Evolutionary conservation across 2,797 vertebrate genomes (phyloP).

Genomic region (Halcyon leucocephala): DNA sequence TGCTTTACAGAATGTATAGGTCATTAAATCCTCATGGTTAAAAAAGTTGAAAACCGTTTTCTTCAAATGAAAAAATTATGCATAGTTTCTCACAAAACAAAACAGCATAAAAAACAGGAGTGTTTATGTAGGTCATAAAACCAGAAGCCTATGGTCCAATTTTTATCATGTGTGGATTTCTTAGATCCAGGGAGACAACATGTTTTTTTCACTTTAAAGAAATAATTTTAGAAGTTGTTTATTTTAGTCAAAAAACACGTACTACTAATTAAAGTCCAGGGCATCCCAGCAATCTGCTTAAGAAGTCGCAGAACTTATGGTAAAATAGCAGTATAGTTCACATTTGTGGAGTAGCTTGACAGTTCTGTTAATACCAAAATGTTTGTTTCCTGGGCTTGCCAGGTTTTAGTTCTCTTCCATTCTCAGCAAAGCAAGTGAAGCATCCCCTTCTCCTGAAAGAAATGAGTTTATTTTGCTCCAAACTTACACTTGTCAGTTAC

Average conservation of each 20-base stretch:
- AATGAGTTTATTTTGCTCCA: background rate
- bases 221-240: background rate
- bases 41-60: background rate
- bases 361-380: background rate
- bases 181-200: background rate
- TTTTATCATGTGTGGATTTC: background rate
- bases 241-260: background rate
- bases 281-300: background rate
- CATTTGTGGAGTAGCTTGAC: background rate
- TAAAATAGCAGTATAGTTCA: background rate
- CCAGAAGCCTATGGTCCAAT: background rate
- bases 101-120: background rate
- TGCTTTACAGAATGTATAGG: background rate
- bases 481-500: background rate
- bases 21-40: background rate
- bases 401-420: background rate
- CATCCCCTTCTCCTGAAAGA: background rate
- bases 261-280: background rate
- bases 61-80: background rate
- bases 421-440: background rate
- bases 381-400: background rate
- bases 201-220: background rate
- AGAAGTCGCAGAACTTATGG: background rate
- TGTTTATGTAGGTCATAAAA: conserved; percentile 3
- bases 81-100: background rate